Evolutionary conservation across 2,888 invertebrate genomes (phyloP).

Genomic region (Mythimna impura): DNA sequence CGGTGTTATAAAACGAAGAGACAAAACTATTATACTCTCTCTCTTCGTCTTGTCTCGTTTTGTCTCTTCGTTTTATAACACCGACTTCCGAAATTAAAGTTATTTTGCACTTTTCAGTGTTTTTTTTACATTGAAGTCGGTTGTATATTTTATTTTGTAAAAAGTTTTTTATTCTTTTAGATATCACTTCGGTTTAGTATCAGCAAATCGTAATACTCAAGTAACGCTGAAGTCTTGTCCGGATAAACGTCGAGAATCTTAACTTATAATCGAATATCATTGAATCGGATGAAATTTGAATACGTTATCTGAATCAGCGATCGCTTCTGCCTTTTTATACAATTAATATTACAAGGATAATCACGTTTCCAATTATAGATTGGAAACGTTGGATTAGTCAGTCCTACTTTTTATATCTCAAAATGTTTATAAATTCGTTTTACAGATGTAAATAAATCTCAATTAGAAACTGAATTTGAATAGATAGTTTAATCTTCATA

Average conservation of each 20-base stretch:
- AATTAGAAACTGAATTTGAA: neutral
- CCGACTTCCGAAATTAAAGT: too few relatives aligned
- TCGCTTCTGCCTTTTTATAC: conserved; percentile 11
- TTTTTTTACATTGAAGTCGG: too few relatives aligned
- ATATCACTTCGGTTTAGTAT: neutral
- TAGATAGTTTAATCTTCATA: neutral
- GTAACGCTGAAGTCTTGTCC: neutral
- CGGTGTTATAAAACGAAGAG: too few relatives aligned
- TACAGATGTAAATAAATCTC: neutral
- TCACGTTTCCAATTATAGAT: conserved; percentile 20
- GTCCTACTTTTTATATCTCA: neutral
- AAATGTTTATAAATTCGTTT: neutral
- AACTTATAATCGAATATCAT: conserved; percentile 44
- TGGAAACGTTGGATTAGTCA: too few relatives aligned
- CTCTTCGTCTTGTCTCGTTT: too few relatives aligned
- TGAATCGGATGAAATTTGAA: conserved; percentile 35
- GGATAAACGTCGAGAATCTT: conserved; percentile 5
- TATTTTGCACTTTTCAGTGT: too few relatives aligned
- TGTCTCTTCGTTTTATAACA: too few relatives aligned
- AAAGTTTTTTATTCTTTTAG: too few relatives aligned
- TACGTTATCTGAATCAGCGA: conserved; percentile 39
- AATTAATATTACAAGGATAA: conserved; percentile 36
- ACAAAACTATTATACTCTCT: too few relatives aligned
- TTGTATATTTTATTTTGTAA: too few relatives aligned
- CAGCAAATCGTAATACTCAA: neutral